Evolutionary conservation across 2,888 invertebrate species (phyloP).

Genomic region (Drosophila hamatofila): DNA sequence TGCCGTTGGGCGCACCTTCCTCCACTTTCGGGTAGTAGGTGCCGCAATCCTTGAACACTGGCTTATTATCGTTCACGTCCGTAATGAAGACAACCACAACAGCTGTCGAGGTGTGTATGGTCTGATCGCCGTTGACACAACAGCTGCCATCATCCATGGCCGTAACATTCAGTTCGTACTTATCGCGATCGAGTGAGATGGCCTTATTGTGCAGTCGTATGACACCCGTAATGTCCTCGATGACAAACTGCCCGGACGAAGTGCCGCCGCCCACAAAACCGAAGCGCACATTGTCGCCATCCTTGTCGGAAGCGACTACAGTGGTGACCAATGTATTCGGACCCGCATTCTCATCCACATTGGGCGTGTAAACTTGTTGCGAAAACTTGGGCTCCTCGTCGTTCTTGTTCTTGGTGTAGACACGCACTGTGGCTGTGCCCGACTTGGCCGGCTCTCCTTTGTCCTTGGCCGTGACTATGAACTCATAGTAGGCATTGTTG

Average conservation of each 20-base stretch:
- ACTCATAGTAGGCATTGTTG: conserved; percentile 98
- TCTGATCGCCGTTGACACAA: conserved; percentile 94
- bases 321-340: conserved; percentile 98
- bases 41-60: conserved; percentile 96
- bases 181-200: conserved; percentile 95
- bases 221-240: conserved; percentile 97
- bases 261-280: conserved; percentile 96
- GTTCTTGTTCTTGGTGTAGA: conserved; percentile 99
- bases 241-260: conserved; percentile 96
- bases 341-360: conserved; percentile 97
- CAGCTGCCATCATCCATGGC: conserved; percentile 99
- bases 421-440: conserved; percentile 96
- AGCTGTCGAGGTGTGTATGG: conserved; percentile 96
- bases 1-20: conserved; percentile 97
- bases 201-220: conserved; percentile 95
- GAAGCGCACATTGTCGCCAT: conserved; percentile 97
- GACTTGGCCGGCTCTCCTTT: conserved; percentile 97
- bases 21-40: conserved; percentile 97
- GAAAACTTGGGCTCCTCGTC: conserved; percentile 99
- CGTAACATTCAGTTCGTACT: conserved; percentile 98
- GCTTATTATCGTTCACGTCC: conserved; percentile 98
- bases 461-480: conserved; percentile 96
- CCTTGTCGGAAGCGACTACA: conserved; percentile 98
- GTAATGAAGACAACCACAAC: conserved; percentile 98
- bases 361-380: conserved; percentile 98